Base-by-base conservation (phyloP, 2,113 vertebrate species). In the Forbesichthys papilliferus region DNA sequence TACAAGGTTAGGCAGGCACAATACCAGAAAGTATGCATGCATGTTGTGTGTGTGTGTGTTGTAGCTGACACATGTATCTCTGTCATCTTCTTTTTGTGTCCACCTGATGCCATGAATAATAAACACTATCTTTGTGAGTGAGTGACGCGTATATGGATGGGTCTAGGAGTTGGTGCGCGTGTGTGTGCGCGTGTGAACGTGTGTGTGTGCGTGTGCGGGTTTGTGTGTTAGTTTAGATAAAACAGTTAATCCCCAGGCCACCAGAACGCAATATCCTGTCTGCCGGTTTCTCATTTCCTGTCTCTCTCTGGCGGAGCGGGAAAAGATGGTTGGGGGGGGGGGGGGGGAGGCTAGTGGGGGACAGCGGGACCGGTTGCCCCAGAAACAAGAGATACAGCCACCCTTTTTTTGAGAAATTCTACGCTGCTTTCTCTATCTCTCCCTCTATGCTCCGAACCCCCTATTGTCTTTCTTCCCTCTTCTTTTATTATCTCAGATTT, bases 181-280 rank as follows among this genome's bases (percentile, higher is more conserved):
- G 63, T 62, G 69, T 64, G 69, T 68, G 77, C 71, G 75, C 60
- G 60, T 53, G 83, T 70, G 57, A 57, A 61, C 47, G 53, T 58
- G 75, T 78, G 82, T 71, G 71, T 80, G 62, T 74, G 73, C 79
- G 77, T 63, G 56, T 74, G 71, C 68, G 75, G 53, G 79, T 74
- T 81, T 84, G 84, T 87, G 88, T 92, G 89, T 86, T 89, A 87
- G 92, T 93, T 92, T 92, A 91, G 92, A 94, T 94, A 93, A 93
- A 92, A 92, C 91, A 92, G 90, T 92, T 94, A 93, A 93, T 93
- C 92, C 93, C 92, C 90, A 92, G 91, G 91, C 92, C 90, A 94
- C 93, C 93, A 91, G 84, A 94, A 92, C 94, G 94, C 94, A 96
- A 96, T 95, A 95, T 95, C 95, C 95, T 95, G 93, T 93, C 92